Percentiles rank a stretch among this genome's conserved stretches.
Conservation (phyloP, 2,113 vertebrate species). For the Rhinichthys klamathensis region DNA sequence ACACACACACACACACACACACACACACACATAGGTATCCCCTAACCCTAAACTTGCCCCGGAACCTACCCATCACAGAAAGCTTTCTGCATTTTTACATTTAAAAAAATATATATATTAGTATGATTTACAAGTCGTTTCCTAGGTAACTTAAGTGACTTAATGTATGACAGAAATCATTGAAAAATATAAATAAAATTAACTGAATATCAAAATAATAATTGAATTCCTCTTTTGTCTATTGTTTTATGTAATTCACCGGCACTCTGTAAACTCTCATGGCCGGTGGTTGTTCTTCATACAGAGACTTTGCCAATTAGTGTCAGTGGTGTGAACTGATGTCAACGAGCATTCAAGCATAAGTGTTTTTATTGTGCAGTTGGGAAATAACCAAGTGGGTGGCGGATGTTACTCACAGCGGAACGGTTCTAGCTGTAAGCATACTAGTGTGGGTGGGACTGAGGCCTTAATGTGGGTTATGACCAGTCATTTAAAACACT, state of each 20-base stretch:
- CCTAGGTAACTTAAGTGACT: neutral
- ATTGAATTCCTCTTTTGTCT: neutral
- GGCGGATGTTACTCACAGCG: neutral
- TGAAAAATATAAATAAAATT: too few relatives aligned
- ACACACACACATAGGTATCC: too few relatives aligned
- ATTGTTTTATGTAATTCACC: neutral
- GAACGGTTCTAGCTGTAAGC: neutral
- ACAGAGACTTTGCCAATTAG: neutral
- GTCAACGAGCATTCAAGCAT: neutral
- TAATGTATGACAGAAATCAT: neutral
- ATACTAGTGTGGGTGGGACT: slow-evolving; percentile 1
- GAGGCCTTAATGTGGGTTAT: slow-evolving; percentile 7
- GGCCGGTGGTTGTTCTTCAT: neutral
- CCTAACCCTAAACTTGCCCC: too few relatives aligned
- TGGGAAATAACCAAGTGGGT: slow-evolving; percentile 11
- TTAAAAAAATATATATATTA: too few relatives aligned
- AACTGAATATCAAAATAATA: neutral
- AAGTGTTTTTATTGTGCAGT: slow-evolving; percentile 8
- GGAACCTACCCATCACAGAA: too few relatives aligned
- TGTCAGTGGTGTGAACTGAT: slow-evolving; percentile 4
- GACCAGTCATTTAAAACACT: slow-evolving; percentile 9
- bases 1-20: too few relatives aligned
- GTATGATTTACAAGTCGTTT: too few relatives aligned
- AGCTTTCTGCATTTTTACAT: too few relatives aligned
- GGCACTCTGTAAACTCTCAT: neutral